Evolutionary conservation across 1,140 invertebrate genomes (phyloP), one percentile per base, ranked within the genome.

Genomic region (Aphidius ervi): DNA sequence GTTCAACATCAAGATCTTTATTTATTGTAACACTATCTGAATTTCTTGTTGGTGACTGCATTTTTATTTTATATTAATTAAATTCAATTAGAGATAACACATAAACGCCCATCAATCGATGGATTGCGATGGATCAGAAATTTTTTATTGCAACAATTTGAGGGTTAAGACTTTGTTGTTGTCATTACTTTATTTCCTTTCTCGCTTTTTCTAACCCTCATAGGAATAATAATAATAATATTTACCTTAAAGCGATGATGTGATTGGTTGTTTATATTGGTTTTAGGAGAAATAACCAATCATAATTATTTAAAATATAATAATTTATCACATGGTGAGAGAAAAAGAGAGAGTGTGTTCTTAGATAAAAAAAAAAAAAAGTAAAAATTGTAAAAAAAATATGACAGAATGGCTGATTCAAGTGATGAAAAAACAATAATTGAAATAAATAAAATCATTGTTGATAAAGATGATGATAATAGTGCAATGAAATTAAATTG

Each of bases 1-100:
- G 80, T 70, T 90, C 88, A 8, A 84, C 73, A 54, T 87, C 87
- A 46, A 84, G 82, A 64, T 84, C 85, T 67, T 85, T 86, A 79
- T 81, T 83, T 9, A 37, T n/a, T 46, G 42, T 59, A 50, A 55
- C 57, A 31, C 23, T 31, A n/a, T 61, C 45, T 9, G 47, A 58
- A 55, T 62, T 68, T 60, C 54, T 57, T 9, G 61, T 6, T 46
- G 58, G 55, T 1, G 63, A 72, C 69, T 69, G 64, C 69, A 70
- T 70, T 57, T 66, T 67, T 65, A 9, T 57, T 7, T 16, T 16
- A 16, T 66, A 49, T 66, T 8, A 6, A n/a, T 42, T 60, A 31
- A 41, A 59, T 20, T 10, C 46, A 59, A 5, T 7, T 23, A 60
- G 46, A 50, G 56, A 47, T 23, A 46, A 23, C 41, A 39, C 9